phyloP scores from a whole-genome alignment of 2,888 invertebrate genomes.

The Epistrophella euchroma region DNA sequence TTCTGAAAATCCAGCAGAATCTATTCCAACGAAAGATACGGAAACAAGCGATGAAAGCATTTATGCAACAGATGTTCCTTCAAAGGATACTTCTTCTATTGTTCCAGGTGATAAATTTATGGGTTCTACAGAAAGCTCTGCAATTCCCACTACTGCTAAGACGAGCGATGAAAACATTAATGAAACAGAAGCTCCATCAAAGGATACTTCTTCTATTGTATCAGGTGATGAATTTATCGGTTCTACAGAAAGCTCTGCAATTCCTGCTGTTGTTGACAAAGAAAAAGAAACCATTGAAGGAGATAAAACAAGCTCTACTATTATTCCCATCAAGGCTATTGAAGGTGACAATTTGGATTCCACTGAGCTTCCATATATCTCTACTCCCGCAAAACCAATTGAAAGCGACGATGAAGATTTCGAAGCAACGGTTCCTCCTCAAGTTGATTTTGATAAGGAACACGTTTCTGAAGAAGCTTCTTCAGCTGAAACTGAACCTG shows the following conservation, averaged over 20 bases:
- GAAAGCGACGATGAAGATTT: neutral
- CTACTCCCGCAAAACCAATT: neutral
- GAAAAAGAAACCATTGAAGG: neutral
- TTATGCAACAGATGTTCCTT: slow-evolving; percentile 8
- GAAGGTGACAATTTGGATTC: neutral
- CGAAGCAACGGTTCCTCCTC: neutral
- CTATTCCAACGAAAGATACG: slow-evolving; percentile 6
- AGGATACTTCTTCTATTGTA: neutral
- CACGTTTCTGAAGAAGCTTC: slow-evolving; percentile 4
- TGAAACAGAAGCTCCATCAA: slow-evolving; percentile 5
- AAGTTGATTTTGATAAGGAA: neutral
- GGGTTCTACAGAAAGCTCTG: neutral
- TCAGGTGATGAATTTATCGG: neutral
- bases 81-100: neutral
- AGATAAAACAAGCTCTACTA: neutral
- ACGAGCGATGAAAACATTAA: neutral
- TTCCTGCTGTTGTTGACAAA: neutral
- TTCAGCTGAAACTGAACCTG: slow-evolving; percentile 13
- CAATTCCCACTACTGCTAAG: neutral
- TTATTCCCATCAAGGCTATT: neutral
- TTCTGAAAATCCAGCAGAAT: neutral
- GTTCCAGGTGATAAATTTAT: neutral
- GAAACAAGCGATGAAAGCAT: slow-evolving; percentile 7
- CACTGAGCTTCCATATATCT: slow-evolving; percentile 2
- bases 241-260: neutral